These are phyloP conservation scores for Gouania willdenowi DNA, from an alignment of 2,797 vertebrate species.

Conservation along the genomic window DNA sequence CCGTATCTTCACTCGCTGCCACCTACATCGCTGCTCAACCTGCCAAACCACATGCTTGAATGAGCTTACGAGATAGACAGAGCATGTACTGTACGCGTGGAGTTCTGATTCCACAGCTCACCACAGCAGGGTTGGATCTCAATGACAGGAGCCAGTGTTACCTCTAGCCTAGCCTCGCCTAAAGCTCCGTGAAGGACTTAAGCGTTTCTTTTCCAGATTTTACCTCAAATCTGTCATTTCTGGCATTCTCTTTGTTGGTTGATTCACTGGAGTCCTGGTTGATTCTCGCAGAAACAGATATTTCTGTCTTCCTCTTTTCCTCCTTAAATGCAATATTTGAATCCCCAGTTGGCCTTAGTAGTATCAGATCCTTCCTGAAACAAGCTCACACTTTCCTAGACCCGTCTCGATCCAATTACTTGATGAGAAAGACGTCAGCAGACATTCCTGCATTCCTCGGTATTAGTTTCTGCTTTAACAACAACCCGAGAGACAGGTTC, in stretches of 20 bases:
- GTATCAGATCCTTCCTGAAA: conserved; percentile 50
- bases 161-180: conserved; percentile 33
- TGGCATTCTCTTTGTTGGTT: no score
- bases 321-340: conserved; percentile 32
- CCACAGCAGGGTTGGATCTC: conserved; percentile 39
- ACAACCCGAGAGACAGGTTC: conserved; percentile 41
- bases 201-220: conserved; percentile 2
- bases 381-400: conserved; percentile 19
- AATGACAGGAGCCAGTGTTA: conserved; percentile 53
- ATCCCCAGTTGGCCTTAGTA: conserved; percentile 37
- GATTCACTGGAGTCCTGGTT: conserved; percentile 14
- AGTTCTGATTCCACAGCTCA: conserved; percentile 49
- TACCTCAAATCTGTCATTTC: conserved; percentile 5
- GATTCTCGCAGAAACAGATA: conserved; percentile 18
- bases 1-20: conserved; percentile 56
- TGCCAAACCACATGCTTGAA: conserved; percentile 69
- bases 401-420: conserved; percentile 15
- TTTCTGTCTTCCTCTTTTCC: conserved; percentile 20
- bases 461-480: conserved; percentile 49
- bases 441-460: conserved; percentile 63
- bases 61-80: conserved; percentile 65
- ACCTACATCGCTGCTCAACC: conserved; percentile 61
- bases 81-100: conserved; percentile 51
- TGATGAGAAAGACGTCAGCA: conserved; percentile 53
- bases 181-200: conserved; percentile 10